Conservation (phyloP, 2,113 vertebrate genomes). For the Psephotus haematonotus region DNA sequence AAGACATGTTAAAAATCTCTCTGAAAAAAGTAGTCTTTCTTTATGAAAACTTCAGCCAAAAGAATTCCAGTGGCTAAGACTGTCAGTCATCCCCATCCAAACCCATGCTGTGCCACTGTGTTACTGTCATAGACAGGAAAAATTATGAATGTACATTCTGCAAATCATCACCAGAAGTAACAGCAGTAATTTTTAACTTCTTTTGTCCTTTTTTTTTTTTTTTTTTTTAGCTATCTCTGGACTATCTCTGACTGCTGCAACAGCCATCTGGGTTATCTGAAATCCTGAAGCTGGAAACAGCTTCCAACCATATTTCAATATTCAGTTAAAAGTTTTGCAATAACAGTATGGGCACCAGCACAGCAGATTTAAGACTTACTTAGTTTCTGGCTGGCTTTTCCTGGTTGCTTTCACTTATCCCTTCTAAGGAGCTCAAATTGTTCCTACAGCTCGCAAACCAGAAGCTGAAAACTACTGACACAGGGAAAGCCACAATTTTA, state of each 20-base stretch:
- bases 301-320: neutral
- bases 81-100: neutral
- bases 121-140: neutral
- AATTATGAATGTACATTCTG: neutral
- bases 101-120: neutral
- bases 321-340: neutral
- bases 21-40: neutral
- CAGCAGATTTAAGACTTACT: neutral
- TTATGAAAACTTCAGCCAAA: neutral
- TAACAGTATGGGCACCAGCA: neutral
- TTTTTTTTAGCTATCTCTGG: neutral
- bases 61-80: neutral
- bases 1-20: neutral
- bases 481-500: neutral
- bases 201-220: neutral
- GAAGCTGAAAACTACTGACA: neutral
- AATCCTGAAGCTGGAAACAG: neutral
- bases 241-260: neutral
- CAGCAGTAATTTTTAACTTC: neutral
- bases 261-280: neutral
- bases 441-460: neutral
- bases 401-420: neutral
- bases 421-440: neutral
- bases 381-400: neutral
- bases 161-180: neutral